Conservation (phyloP, 2,797 vertebrate species). For the Xenentodon cancila region DNA sequence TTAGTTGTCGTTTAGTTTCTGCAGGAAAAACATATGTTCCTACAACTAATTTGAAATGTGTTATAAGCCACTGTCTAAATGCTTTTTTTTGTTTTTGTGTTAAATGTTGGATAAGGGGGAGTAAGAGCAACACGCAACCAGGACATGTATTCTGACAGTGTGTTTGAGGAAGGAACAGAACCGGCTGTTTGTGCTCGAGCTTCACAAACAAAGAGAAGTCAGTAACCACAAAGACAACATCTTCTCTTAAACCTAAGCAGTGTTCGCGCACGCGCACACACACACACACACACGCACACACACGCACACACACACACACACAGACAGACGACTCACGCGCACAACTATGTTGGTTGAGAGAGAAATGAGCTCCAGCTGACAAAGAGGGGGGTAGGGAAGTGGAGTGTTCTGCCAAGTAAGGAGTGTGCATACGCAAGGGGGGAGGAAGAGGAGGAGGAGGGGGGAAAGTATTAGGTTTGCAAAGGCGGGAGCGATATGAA, state of each 20-base stretch:
- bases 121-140: constrained; percentile 35
- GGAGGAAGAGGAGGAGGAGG: constrained; percentile 15
- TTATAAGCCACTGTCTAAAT: constrained; percentile 11
- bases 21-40: neutral
- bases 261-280: constrained; percentile 1
- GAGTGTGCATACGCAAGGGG: constrained; percentile 59
- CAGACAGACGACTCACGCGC: constrained; percentile 18
- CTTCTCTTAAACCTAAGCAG: constrained; percentile 57
- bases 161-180: constrained; percentile 26
- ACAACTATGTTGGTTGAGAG: constrained; percentile 47
- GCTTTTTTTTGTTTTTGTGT: neutral
- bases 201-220: constrained; percentile 57
- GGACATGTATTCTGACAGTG: constrained; percentile 30
- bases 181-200: constrained; percentile 57
- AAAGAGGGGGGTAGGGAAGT: constrained; percentile 47
- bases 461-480: constrained; percentile 58
- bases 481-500: constrained; percentile 55
- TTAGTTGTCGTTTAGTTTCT: neutral
- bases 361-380: constrained; percentile 78
- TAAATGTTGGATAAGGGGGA: constrained; percentile 5
- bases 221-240: constrained; percentile 64
- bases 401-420: constrained; percentile 69
- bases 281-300: neutral
- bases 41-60: constrained; percentile 11
- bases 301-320: constrained; percentile 6